Evolutionary conservation across 2,888 invertebrate genomes (phyloP), one percentile per base, ranked within the genome.

Genomic region (Polymixis flavicincta): DNA sequence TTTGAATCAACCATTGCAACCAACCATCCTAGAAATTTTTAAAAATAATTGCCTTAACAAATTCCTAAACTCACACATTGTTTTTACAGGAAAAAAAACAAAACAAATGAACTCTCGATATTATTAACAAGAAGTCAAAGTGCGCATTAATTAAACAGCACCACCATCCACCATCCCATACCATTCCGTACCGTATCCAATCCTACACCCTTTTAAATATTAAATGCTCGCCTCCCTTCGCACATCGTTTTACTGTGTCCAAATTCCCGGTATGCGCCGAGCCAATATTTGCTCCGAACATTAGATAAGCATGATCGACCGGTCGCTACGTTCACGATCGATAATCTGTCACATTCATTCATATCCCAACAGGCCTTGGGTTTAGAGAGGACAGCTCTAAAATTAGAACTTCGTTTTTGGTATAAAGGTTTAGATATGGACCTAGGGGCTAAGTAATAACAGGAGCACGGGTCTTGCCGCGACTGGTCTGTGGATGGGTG

Each of bases 241-340:
- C 85, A 83, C 86, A 82, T 83, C 82, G 85, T 85, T 88, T 85
- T 85, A 85, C 72, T 74, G 78, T 75, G 84, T 85, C 86, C 84
- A 86, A 85, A 91, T 89, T 89, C 88, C 82, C 67, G 91, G 93
- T 92, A 94, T 93, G 91, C 90, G 91, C 86, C 89, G 87, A 79
- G 82, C 81, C 91, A 95, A 94, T 94, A 94, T 94, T 94, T 93
- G 90, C 88, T 82, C 84, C 81, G 79, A 80, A 85, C 80, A 90
- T 93, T 92, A 92, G 93, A 91, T 89, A 89, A 89, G 87, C 90
- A 87, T 88, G 91, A 91, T 89, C 91, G 89, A 86, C 87, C 88
- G 73, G 66, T 83, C 87, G 81, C 86, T 83, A 85, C 66, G 89
- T 79, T 89, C 88, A 88, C 90, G 87, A 90, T 90, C 88, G 87